Evolutionary conservation across 2,888 invertebrate genomes (phyloP), one percentile per base, ranked within the genome.

Genomic region (Pristionchus fissidentatus): DNA sequence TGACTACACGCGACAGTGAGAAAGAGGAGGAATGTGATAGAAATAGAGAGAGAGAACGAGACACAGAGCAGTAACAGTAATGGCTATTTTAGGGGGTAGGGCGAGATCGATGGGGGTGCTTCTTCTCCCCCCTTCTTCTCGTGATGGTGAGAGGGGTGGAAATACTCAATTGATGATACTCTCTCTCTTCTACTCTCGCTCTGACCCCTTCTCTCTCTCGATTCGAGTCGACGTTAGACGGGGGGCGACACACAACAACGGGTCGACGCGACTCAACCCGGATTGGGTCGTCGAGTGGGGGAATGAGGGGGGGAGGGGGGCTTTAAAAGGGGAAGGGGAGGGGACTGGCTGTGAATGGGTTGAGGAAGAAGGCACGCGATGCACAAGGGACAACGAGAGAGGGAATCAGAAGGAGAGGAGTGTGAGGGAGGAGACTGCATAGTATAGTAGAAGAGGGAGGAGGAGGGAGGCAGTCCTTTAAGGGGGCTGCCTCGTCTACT

Each of bases 161-260:
- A 32, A 62, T 62, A 62, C 60, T 62, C 60, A 62, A 62, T 62
- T 62, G 60, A 62, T 62, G 60, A 62, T 62, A 62, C 60, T 62
- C 60, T 19, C 60, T 19, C 35, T 13, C 32, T 26, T n/a, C 32
- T 8, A 26, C 57, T n/a, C 35, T 62, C 60, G 29, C 60, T 62
- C 60, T 62, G 60, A 62, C 60, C 60, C 60, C 60, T 29, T 32
- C 60, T 32, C 60, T 62, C 60, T 62, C 60, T 62, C 60, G 15
- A 29, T 62, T 32, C 32, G n/a, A n/a, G n/a, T n/a, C n/a, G n/a
- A 62, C 60, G 60, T 32, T 32, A 62, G 60, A 62, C 26, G 29
- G 60, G 32, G 32, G n/a, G n/a, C n/a, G n/a, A n/a, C n/a, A 62
- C 60, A 62, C 60, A 62, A 62, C 60, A 62, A 62, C 60, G 60